phyloP scores from a whole-genome alignment of 92 coral and sea anemone genomes.

The Galaxea fascicularis region DNA sequence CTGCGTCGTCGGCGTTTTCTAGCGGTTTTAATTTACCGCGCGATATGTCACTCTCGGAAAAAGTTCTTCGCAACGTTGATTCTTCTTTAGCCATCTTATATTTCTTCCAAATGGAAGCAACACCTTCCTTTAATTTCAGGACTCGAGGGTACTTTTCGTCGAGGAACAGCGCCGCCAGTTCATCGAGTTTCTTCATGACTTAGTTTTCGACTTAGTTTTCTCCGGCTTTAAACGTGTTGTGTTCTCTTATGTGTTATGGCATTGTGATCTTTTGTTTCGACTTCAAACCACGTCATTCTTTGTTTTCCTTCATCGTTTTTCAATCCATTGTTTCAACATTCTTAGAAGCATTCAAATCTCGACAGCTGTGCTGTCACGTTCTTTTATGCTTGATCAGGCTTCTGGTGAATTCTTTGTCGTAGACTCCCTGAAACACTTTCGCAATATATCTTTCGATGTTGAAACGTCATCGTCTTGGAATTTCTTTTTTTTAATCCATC shows the following conservation, averaged over 20 bases:
- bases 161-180: not conserved
- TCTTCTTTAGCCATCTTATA: not conserved
- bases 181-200: conserved; percentile 26
- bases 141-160: conserved; percentile 12
- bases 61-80: conserved; percentile 6
- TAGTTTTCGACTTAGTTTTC: not conserved
- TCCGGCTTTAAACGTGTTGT: not conserved
- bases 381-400: not conserved
- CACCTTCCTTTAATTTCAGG: conserved; percentile 11
- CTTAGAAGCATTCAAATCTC: not conserved
- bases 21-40: conserved; percentile 1
- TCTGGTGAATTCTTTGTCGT: not conserved
- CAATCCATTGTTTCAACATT: not conserved
- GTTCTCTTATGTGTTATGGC: not conserved
- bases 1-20: not conserved
- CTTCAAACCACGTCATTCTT: not conserved
- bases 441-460: not conserved
- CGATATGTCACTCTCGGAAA: conserved; percentile 13
- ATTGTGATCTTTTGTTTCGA: conserved; percentile 22
- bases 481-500: too few species aligned
- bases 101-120: conserved; percentile 17
- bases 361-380: conserved; percentile 3
- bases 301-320: not conserved
- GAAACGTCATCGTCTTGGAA: not conserved
- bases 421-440: not conserved